phyloP scores from a whole-genome alignment of 2,888 invertebrate genomes.

The Alcis repandata region DNA sequence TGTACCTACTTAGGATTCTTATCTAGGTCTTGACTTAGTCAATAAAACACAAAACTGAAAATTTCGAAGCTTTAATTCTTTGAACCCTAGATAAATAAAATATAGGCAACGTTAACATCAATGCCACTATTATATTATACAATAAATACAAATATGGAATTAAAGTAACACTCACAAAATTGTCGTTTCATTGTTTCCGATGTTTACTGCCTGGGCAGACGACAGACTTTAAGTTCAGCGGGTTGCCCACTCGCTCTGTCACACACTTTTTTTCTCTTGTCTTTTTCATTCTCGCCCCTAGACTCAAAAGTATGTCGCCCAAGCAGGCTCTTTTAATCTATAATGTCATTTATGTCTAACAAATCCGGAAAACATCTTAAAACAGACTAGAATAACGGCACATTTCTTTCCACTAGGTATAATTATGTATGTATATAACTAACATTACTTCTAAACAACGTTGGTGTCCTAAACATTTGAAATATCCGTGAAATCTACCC shows the following conservation, averaged over 20 bases:
- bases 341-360: conserved; percentile 17
- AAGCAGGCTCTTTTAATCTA: neutral
- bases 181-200: conserved; percentile 16
- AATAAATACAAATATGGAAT: conserved; percentile 34
- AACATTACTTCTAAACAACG: conserved; percentile 18
- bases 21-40: neutral
- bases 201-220: neutral
- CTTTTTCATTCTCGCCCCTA: too few species aligned
- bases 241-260: neutral
- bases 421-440: conserved; percentile 4
- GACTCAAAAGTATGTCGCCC: neutral
- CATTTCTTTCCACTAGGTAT: conserved; percentile 43
- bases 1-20: neutral
- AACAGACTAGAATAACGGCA: conserved; percentile 61
- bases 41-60: conserved; percentile 15
- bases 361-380: conserved; percentile 29
- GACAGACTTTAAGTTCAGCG: neutral
- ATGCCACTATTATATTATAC: conserved; percentile 33
- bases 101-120: conserved; percentile 26
- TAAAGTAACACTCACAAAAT: conserved; percentile 22
- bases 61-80: conserved; percentile 31
- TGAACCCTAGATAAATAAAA: conserved; percentile 30
- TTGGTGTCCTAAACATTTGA: conserved; percentile 26
- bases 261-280: neutral
- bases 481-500: conserved; percentile 29